These are phyloP conservation scores for Cavia aperea DNA, from an alignment of 2,113 vertebrate species.

Conservation along the genomic window DNA sequence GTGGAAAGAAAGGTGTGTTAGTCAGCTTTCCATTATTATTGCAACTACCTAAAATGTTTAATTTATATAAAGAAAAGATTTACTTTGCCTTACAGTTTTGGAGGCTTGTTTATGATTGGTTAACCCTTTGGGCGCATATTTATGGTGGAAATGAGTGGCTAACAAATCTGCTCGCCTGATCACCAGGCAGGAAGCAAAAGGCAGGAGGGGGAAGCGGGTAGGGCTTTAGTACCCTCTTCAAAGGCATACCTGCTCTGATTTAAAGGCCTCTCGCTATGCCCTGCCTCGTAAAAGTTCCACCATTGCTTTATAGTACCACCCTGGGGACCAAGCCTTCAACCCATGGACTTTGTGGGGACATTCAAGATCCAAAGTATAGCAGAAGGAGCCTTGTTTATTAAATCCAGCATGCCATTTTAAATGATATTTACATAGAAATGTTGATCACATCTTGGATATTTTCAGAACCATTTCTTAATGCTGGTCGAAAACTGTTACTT, in stretches of 20 bases:
- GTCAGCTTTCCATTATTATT: neutral
- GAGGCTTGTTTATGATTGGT: neutral
- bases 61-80: neutral
- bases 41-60: neutral
- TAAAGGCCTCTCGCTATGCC: neutral
- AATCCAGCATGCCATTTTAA: slow-evolving; percentile 24
- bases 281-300: neutral
- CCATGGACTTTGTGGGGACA: neutral
- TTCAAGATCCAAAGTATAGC: neutral
- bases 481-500: neutral
- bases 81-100: neutral
- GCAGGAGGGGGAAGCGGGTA: neutral
- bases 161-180: neutral
- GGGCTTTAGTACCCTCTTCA: neutral
- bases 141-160: neutral
- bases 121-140: neutral
- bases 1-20: neutral
- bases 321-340: neutral
- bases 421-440: neutral
- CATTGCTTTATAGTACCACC: too few relatives aligned
- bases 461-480: neutral
- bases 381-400: neutral
- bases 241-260: too few relatives aligned
- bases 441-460: neutral
- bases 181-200: neutral